A percentile compares a stretch with the other conserved stretches of the same genome.
These are phyloP conservation scores for Formica exsecta DNA, from an alignment of 1,140 invertebrate species.

Conservation along the genomic window DNA sequence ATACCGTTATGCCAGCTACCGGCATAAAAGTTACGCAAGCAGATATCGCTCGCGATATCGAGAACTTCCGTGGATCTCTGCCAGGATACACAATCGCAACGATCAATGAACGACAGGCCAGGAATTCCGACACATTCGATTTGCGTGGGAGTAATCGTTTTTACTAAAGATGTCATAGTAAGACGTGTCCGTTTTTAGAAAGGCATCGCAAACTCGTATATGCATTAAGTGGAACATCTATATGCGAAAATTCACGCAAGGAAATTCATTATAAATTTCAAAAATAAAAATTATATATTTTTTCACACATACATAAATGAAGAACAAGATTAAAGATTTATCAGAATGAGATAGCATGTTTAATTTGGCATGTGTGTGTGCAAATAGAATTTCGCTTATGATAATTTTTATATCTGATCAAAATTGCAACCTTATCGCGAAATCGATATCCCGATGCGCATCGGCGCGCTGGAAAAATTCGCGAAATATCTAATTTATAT, in stretches of 20 bases:
- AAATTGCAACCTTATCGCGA: slow-evolving; percentile 29
- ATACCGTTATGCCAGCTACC: slow-evolving; percentile 58
- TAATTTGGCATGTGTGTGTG: too few species aligned
- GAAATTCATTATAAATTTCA: not conserved
- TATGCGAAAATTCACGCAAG: not conserved
- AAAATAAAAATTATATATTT: not conserved
- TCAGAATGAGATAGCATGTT: not conserved
- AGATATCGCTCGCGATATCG: slow-evolving; percentile 36
- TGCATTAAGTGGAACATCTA: not conserved
- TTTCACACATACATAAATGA: not conserved
- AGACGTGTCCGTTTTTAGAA: slow-evolving; percentile 42
- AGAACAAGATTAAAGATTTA: not conserved
- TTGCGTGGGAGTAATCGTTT: slow-evolving; percentile 8
- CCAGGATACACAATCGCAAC: not conserved
- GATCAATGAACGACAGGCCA: slow-evolving; percentile 1
- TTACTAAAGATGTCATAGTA: slow-evolving; percentile 28
- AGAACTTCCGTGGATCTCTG: slow-evolving; percentile 20
- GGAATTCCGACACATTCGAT: not conserved
- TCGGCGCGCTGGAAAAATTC: slow-evolving; percentile 43
- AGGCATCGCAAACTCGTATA: slow-evolving; percentile 29
- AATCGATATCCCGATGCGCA: slow-evolving; percentile 41
- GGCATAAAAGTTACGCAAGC: slow-evolving; percentile 50
- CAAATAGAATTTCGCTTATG: not conserved
- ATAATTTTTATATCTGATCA: not conserved
- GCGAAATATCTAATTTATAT: slow-evolving; percentile 81